phyloP scores from a whole-genome alignment of 2,888 invertebrate species.

The Limnephilus lunatus region DNA sequence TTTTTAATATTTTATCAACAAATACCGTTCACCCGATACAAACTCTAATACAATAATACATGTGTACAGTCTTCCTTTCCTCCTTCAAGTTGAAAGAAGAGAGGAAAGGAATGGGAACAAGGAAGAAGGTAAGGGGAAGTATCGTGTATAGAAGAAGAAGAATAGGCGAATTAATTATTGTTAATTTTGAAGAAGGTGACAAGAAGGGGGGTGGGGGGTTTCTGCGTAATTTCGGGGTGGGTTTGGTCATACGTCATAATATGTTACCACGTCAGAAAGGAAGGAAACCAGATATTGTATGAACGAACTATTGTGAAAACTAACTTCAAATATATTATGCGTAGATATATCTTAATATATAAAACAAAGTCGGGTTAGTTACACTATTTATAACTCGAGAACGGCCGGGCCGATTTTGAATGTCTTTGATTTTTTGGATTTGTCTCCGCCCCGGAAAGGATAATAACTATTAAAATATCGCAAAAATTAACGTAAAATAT shows the following conservation, averaged over 20 bases:
- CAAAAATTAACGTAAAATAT: too few species aligned
- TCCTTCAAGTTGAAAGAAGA: background rate
- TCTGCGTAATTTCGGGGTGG: background rate
- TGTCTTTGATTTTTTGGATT: too few species aligned
- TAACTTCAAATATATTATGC: background rate
- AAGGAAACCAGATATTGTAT: background rate
- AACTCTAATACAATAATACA: background rate
- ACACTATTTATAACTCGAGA: too few species aligned
- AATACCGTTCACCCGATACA: background rate
- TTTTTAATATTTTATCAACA: background rate
- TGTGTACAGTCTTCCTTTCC: background rate
- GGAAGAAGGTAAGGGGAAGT: background rate
- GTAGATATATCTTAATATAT: background rate
- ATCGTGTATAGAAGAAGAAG: background rate
- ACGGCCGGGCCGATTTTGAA: too few species aligned
- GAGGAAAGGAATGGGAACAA: background rate
- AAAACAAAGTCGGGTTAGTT: too few species aligned
- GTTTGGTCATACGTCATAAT: background rate
- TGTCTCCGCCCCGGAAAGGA: too few species aligned
- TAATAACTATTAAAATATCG: too few species aligned
- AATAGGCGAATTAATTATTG: conserved; percentile 2
- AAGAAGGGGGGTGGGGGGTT: background rate
- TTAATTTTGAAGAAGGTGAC: background rate
- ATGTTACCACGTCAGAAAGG: background rate
- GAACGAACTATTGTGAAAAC: background rate